Base-by-base conservation (phyloP, 2,113 vertebrate species). In the Myxocyprinus asiaticus region DNA sequence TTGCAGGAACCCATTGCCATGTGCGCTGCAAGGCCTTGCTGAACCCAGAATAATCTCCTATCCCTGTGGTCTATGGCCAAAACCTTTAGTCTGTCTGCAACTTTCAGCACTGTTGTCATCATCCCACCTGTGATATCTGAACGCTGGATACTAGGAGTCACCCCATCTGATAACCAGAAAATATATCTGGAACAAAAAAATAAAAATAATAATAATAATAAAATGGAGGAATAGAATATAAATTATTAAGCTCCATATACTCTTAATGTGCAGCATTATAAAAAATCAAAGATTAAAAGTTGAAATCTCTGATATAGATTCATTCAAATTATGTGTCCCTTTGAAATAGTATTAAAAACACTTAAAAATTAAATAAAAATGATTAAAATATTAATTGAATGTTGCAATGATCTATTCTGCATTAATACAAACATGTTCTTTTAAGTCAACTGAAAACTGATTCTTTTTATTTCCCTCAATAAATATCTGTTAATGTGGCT, bases 101-200 rank as follows among this genome's bases (percentile, higher is more conserved):
- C 90, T 83, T 92, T 93, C 4, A 95, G 82, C 62, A 97, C 65
- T 17, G 88, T 91, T 3, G 70, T 90, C 77, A 74, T 86, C 8
- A 15, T 79, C 0, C 33, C 87, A 17, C 92, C 94, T 0, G 76
- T 64, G 14, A 93, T 61, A 50, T 89, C 88, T 5, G 88, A 87
- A 51, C 92, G 90, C 76, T 95, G 88, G 87, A 99, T 91, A 55
- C 91, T 92, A 22, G 93, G 84, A n/a, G 83, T 56, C 17, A 62
- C 71, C 6, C 89, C 90, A 7, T 91, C 92, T 42, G 95, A 96
- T 70, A 96, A 87, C 94, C 96, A 97, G 87, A 99, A 99, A 53
- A 98, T 76, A 69, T 94, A 85, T 87, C 97, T 99, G 89, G 61
- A n/a, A n/a, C n/a, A n/a, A n/a, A 87, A 63, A 81, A 55, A 9